phyloP scores from a whole-genome alignment of 2,113 vertebrate species.

The Columba livia region DNA sequence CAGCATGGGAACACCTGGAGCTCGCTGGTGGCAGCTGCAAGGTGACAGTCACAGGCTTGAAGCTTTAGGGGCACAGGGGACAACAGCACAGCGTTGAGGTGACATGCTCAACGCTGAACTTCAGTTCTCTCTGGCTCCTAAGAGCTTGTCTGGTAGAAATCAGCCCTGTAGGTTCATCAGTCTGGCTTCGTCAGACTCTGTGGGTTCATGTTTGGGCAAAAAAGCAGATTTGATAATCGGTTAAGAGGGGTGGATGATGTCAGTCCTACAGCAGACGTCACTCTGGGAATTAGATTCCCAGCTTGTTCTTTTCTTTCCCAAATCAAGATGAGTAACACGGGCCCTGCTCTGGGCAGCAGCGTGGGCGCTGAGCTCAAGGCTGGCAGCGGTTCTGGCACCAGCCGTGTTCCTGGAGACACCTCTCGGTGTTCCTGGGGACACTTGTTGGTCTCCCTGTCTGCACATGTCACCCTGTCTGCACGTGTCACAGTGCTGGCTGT shows the following conservation, averaged over 20 bases:
- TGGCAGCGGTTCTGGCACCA: background rate
- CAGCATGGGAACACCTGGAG: accelerated
- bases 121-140: background rate
- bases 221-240: accelerated
- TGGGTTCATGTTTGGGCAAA: background rate
- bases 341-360: too few species aligned
- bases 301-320: background rate
- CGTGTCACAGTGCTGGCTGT: background rate
- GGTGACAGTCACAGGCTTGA: background rate
- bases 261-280: background rate
- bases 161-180: background rate
- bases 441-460: background rate
- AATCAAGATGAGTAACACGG: too few species aligned
- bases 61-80: background rate
- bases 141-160: background rate
- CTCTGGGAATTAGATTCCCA: background rate
- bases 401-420: accelerated
- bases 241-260: background rate
- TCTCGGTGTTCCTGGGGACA: background rate
- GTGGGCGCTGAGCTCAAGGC: too few species aligned
- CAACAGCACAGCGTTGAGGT: background rate
- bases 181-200: background rate
- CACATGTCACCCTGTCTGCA: background rate
- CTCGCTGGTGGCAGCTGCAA: background rate
- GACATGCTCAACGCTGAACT: accelerated